phyloP scores from a whole-genome alignment of 2,113 vertebrate species.

The Mesoclemmys tuberculata region DNA sequence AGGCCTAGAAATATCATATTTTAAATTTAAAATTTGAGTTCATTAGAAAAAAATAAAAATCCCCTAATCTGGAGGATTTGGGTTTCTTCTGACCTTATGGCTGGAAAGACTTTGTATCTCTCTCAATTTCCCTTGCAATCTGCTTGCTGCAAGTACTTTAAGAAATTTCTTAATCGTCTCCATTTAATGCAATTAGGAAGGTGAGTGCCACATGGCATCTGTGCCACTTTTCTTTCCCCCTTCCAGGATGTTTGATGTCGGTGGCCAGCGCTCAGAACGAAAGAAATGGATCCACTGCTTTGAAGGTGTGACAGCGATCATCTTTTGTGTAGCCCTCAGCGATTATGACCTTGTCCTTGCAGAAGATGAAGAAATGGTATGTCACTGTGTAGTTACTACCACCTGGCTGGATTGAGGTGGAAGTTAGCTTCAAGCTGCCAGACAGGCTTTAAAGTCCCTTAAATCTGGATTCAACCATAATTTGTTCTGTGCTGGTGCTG shows the following conservation, averaged over 20 bases:
- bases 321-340: slow-evolving; percentile 97
- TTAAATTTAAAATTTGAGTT: neutral
- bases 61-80: neutral
- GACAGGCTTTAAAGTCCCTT: neutral
- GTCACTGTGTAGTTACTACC: neutral
- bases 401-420: neutral
- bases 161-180: neutral
- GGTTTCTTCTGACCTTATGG: neutral
- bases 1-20: neutral
- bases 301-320: slow-evolving; percentile 96
- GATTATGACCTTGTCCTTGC: slow-evolving; percentile 97
- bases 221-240: slow-evolving; percentile 10
- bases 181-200: neutral
- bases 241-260: slow-evolving; percentile 97
- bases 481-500: neutral
- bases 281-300: slow-evolving; percentile 99
- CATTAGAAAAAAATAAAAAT: neutral
- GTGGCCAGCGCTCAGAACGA: slow-evolving; percentile 95
- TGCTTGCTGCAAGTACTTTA: neutral
- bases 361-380: slow-evolving; percentile 98
- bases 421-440: neutral
- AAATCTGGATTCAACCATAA: neutral
- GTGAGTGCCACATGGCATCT: neutral
- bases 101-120: neutral
- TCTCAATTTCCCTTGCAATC: neutral